Evolutionary conservation across 2,888 invertebrate species (phyloP).

Genomic region (Cosmia trapezina): DNA sequence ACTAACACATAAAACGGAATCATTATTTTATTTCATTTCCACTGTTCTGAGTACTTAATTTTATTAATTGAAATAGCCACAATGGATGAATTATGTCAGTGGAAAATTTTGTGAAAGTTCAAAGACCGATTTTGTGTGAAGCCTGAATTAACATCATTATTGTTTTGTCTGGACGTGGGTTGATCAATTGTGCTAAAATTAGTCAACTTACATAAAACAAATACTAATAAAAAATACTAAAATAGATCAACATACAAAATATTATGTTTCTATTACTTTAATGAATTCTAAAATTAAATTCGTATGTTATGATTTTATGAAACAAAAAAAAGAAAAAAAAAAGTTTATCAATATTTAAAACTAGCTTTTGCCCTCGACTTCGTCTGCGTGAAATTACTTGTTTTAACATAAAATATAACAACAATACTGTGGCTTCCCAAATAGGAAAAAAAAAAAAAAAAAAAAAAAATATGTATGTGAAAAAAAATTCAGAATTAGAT

Average conservation of each 20-base stretch:
- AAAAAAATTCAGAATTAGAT: too few relatives aligned
- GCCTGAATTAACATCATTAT: neutral
- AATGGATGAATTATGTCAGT: neutral
- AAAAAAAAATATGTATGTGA: too few relatives aligned
- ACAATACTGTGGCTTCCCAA: too few relatives aligned
- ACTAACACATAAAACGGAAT: neutral
- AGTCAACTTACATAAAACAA: neutral
- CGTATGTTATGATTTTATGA: neutral
- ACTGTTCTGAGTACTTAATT: neutral
- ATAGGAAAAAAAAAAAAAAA: too few relatives aligned
- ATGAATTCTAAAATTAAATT: neutral
- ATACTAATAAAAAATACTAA: neutral
- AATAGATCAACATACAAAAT: neutral
- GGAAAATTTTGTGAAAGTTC: slow-evolving; percentile 1
- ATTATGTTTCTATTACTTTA: neutral
- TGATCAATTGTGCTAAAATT: neutral
- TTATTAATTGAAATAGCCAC: neutral
- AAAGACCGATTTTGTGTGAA: neutral
- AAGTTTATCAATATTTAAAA: too few relatives aligned
- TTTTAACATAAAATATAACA: too few relatives aligned
- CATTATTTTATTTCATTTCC: neutral
- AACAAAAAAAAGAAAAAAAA: neutral
- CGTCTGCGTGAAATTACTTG: too few relatives aligned
- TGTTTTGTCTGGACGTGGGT: neutral
- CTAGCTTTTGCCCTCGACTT: too few relatives aligned